Base-by-base conservation (phyloP, 2,797 vertebrate genomes). In the Anolis apletophallus region DNA sequence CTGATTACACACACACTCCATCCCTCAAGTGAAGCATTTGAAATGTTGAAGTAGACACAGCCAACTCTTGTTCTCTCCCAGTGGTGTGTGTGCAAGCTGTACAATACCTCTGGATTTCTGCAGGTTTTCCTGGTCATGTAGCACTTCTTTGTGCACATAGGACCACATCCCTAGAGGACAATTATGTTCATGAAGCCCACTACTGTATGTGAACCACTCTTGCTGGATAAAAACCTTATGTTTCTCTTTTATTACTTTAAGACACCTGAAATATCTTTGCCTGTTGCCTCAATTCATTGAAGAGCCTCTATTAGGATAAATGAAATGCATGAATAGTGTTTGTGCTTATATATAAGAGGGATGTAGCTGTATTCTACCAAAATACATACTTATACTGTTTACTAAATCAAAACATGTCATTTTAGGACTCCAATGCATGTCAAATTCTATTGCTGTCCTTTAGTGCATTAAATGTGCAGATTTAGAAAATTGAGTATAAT, bases 121-220 rank as follows among this genome's bases (percentile, higher is more conserved):
- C 11, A 67, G 67, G 23, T 36, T 83, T 46, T 87, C 54, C 57
- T 21, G 5, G n/a, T 69, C 13, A 69, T 52, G 12, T 40, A 55
- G 5, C 54, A n/a, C 11, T 59, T 34, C 1, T 26, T 50, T 64
- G n/a, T 79, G 26, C 17, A 52, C 59, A 36, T 71, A 69, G 40
- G 75, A 72, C 74, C 32, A 83, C 32, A 80, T 87, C 54, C 68
- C 17, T 57, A 50, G 52, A 87, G 77, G 2, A 57, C 46, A 29
- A 29, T 61, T 11, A 61, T 73, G 50, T 52, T 54, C 57, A 84
- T 55, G 46, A 73, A 67, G 2, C 55, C 16, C 54, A 61, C 12
- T 87, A 69, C 32, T 52, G 13, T 50, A 79, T 61, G 6, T 52
- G 40, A 14, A 67, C 52, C 54, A 76, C 29, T 7, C 64, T 87